Conservation (phyloP, 2,888 invertebrate genomes). For the Drosophila neonasuta region DNA sequence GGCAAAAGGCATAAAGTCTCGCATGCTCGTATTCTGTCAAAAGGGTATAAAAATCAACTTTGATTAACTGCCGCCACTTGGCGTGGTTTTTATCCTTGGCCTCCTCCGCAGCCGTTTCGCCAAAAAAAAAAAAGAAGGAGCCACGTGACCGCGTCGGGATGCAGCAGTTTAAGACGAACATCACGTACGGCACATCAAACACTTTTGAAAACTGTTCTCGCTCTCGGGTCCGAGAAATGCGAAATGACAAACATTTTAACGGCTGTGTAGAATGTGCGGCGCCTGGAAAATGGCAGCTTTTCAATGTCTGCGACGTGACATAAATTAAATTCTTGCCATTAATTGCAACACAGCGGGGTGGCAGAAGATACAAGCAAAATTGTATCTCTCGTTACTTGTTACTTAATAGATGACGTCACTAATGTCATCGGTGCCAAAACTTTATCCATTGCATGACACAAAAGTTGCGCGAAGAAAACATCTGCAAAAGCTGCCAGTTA, state of each 20-base stretch:
- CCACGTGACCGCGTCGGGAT: slow-evolving; percentile 57
- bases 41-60: slow-evolving; percentile 28
- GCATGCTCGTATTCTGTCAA: neutral
- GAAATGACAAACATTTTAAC: slow-evolving; percentile 54
- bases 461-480: slow-evolving; percentile 23
- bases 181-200: slow-evolving; percentile 65
- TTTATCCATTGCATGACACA: slow-evolving; percentile 43
- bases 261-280: slow-evolving; percentile 22
- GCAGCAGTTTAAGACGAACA: slow-evolving; percentile 61
- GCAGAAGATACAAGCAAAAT: no score
- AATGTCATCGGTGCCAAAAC: slow-evolving; percentile 24
- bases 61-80: slow-evolving; percentile 43
- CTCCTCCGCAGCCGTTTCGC: neutral
- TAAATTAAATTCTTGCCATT: slow-evolving; percentile 65
- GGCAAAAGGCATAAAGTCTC: neutral
- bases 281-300: slow-evolving; percentile 36
- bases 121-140: neutral
- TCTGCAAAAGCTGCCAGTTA: slow-evolving; percentile 25
- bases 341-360: slow-evolving; percentile 46
- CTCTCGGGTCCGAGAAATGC: slow-evolving; percentile 32
- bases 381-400: neutral
- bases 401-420: slow-evolving; percentile 29
- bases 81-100: slow-evolving; percentile 1
- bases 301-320: slow-evolving; percentile 62
- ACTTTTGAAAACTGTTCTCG: slow-evolving; percentile 58